Conservation (phyloP, 2,797 vertebrate species). For the Scomberomorus guttatus region DNA sequence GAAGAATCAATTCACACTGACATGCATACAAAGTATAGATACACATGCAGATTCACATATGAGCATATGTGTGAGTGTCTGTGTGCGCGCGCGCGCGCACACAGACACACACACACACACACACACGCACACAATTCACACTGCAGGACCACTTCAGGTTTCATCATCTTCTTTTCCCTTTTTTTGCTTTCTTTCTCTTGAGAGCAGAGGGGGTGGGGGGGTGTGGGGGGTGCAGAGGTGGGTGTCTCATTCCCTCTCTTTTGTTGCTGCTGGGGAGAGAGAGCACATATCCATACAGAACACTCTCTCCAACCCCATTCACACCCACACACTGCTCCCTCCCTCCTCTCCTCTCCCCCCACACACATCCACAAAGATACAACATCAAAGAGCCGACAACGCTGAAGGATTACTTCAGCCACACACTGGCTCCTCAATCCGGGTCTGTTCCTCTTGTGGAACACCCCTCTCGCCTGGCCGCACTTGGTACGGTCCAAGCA, state of each 20-base stretch:
- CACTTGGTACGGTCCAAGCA: slow-evolving; percentile 94
- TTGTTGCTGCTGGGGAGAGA: slow-evolving; percentile 83
- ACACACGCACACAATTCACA: slow-evolving; percentile 66
- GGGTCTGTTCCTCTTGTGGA: slow-evolving; percentile 85
- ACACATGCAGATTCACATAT: slow-evolving; percentile 47
- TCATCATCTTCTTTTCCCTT: slow-evolving; percentile 76
- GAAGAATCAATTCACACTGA: slow-evolving; percentile 60
- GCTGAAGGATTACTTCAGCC: slow-evolving; percentile 91
- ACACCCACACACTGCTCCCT: slow-evolving; percentile 75
- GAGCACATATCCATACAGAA: slow-evolving; percentile 85
- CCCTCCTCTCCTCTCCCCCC: slow-evolving; percentile 1
- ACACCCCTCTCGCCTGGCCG: slow-evolving; percentile 85
- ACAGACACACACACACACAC: slow-evolving; percentile 5
- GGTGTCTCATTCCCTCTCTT: slow-evolving; percentile 85
- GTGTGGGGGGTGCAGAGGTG: slow-evolving; percentile 15
- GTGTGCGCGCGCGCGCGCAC: neutral
- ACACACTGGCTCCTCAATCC: slow-evolving; percentile 91
- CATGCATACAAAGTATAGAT: slow-evolving; percentile 31
- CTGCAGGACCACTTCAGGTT: slow-evolving; percentile 85
- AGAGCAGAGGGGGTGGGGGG: slow-evolving; percentile 58
- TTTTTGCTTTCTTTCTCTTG: slow-evolving; percentile 80
- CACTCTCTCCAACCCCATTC: slow-evolving; percentile 83
- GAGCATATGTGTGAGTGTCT: slow-evolving; percentile 49
- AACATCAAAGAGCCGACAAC: slow-evolving; percentile 88
- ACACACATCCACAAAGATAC: slow-evolving; percentile 76